Evolutionary conservation across 2,888 invertebrate genomes (phyloP).

Genomic region (Drosophila aldrichi): DNA sequence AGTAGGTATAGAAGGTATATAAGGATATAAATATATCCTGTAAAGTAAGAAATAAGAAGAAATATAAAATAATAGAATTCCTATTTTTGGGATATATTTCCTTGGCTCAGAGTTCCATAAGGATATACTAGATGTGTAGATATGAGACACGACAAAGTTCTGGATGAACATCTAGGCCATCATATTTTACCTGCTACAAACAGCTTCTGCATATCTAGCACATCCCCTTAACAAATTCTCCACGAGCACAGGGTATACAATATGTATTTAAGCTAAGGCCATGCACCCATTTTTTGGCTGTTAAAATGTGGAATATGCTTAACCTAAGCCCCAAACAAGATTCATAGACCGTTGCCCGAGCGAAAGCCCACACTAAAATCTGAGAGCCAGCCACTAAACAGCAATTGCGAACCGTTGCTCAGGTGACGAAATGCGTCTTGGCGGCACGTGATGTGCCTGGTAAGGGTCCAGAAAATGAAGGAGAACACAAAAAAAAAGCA

Average conservation of each 20-base stretch:
- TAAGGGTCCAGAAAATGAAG: slow-evolving; percentile 50
- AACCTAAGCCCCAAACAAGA: slow-evolving; percentile 7
- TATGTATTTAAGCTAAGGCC: not conserved
- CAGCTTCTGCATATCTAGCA: too few relatives aligned
- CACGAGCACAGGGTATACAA: not conserved
- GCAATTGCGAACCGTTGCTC: slow-evolving; percentile 51
- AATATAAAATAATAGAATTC: too few relatives aligned
- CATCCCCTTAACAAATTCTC: not conserved
- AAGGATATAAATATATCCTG: not conserved
- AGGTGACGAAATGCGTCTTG: slow-evolving; percentile 76
- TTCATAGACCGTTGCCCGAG: slow-evolving; percentile 7
- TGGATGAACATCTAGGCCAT: too few relatives aligned
- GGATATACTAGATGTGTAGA: too few relatives aligned
- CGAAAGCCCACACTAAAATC: slow-evolving; percentile 5
- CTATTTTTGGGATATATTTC: too few relatives aligned
- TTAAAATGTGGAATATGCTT: slow-evolving; percentile 15
- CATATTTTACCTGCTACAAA: too few relatives aligned
- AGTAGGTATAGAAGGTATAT: too few relatives aligned
- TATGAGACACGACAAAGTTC: too few relatives aligned
- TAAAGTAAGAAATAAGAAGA: not conserved
- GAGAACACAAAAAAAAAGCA: slow-evolving; percentile 15
- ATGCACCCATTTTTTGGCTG: not conserved
- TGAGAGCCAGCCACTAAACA: slow-evolving; percentile 31
- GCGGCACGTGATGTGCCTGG: slow-evolving; percentile 71
- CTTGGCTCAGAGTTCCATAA: too few relatives aligned